These are phyloP conservation scores for Oxycera nigricornis DNA, from an alignment of 2,888 invertebrate genomes.

Conservation along the genomic window DNA sequence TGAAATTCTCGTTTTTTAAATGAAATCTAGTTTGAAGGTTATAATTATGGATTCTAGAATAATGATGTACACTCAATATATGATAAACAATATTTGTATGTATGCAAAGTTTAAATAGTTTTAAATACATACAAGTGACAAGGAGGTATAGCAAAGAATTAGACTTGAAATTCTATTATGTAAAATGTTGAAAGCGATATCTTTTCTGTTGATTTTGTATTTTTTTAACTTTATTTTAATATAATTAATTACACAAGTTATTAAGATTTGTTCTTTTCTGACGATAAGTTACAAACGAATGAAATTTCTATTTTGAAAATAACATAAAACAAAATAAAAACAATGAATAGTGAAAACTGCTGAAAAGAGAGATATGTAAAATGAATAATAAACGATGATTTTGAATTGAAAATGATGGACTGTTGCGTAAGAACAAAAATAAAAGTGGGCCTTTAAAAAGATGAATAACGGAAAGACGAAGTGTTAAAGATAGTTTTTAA, in stretches of 20 bases:
- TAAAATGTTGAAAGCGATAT: conserved; percentile 31
- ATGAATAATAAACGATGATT: conserved; percentile 17
- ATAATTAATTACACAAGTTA: conserved; percentile 15
- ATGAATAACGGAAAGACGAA: conserved; percentile 27
- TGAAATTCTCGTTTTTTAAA: conserved; percentile 34
- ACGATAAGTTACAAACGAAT: conserved; percentile 16
- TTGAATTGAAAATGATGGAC: conserved; percentile 20
- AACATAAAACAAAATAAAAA: neutral
- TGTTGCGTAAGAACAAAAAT: conserved; percentile 37
- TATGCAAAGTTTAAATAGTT: conserved; percentile 23
- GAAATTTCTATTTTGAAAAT: conserved; percentile 19
- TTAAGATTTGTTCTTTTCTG: conserved; percentile 19
- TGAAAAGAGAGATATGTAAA: conserved; percentile 20
- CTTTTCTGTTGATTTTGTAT: conserved; percentile 38
- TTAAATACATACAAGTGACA: conserved; percentile 20
- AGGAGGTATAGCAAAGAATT: neutral
- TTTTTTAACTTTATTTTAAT: conserved; percentile 25
- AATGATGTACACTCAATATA: conserved; percentile 17
- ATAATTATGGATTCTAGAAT: conserved; percentile 30
- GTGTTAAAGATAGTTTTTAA: conserved; percentile 14
- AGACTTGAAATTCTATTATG: conserved; percentile 31
- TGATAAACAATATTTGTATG: conserved; percentile 19
- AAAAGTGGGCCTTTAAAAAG: conserved; percentile 33
- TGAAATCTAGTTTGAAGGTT: conserved; percentile 25
- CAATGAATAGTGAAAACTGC: neutral